Conservation (phyloP, 2,113 vertebrate species). For the Peromyscus californicus region DNA sequence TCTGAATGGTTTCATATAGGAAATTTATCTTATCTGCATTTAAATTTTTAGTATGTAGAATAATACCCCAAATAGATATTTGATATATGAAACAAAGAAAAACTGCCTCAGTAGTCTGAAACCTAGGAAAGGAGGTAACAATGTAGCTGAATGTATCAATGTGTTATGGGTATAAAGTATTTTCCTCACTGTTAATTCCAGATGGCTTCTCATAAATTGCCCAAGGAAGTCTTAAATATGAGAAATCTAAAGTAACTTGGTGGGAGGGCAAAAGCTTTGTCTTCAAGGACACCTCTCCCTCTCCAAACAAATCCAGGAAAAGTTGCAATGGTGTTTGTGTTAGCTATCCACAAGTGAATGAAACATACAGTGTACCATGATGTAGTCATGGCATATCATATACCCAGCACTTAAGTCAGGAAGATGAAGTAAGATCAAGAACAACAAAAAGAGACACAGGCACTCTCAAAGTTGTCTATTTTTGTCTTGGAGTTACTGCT, state of each 20-base stretch:
- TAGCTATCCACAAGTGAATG: not conserved
- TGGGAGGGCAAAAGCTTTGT: not conserved
- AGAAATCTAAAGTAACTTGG: not conserved
- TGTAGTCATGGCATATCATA: not conserved
- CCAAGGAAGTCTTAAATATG: not conserved
- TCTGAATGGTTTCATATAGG: not conserved
- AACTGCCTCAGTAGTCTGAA: not conserved
- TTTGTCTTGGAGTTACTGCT: not conserved
- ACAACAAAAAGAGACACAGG: not conserved
- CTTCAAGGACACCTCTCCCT: not conserved
- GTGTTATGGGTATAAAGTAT: not conserved
- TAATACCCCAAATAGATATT: not conserved
- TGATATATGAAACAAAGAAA: not conserved
- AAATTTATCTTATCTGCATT: not conserved
- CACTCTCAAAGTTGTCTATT: conserved; percentile 7
- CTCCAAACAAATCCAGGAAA: not conserved
- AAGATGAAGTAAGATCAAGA: not conserved
- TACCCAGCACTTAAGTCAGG: not conserved
- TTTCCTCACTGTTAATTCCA: not conserved
- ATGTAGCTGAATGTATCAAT: not conserved
- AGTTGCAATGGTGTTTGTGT: not conserved
- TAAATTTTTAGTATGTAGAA: not conserved
- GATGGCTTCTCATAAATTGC: not conserved
- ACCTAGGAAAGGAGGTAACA: not conserved
- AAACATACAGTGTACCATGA: not conserved